phyloP scores from a whole-genome alignment of 2,888 invertebrate species.

The Euspilapteryx auroguttella region DNA sequence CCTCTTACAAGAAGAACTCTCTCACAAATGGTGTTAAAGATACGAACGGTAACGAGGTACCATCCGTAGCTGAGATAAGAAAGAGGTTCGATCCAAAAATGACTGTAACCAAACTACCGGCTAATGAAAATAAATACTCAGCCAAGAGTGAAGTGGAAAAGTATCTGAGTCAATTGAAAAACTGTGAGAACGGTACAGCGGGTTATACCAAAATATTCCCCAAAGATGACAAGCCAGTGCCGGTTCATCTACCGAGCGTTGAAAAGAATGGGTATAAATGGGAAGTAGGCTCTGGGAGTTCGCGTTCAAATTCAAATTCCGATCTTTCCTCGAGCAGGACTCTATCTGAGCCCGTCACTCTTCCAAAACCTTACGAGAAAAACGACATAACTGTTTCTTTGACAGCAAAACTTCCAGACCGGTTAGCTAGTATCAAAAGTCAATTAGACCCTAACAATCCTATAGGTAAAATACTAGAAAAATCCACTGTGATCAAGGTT shows the following conservation, averaged over 20 bases:
- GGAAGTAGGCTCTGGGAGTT: conserved; percentile 30
- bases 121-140: conserved; percentile 33
- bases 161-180: conserved; percentile 39
- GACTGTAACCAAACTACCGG: conserved; percentile 47
- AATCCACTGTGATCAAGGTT: conserved; percentile 49
- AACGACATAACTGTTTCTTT: conserved; percentile 33
- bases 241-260: conserved; percentile 39
- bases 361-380: conserved; percentile 36
- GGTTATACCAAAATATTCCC: conserved; percentile 32
- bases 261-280: conserved; percentile 43
- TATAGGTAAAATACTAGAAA: conserved; percentile 52
- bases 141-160: conserved; percentile 32
- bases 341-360: conserved; percentile 38
- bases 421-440: conserved; percentile 46
- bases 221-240: conserved; percentile 46
- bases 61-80: conserved; percentile 62
- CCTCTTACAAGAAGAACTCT: conserved; percentile 31
- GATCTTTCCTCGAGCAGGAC: conserved; percentile 47
- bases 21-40: conserved; percentile 52
- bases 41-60: conserved; percentile 60
- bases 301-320: conserved; percentile 38
- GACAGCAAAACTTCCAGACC: conserved; percentile 35
- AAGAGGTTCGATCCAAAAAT: conserved; percentile 58
- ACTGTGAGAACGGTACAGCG: conserved; percentile 37
- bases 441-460: conserved; percentile 54